These are phyloP conservation scores for Whitmania pigra DNA, from an alignment of 1,140 invertebrate genomes.

Conservation along the genomic window DNA sequence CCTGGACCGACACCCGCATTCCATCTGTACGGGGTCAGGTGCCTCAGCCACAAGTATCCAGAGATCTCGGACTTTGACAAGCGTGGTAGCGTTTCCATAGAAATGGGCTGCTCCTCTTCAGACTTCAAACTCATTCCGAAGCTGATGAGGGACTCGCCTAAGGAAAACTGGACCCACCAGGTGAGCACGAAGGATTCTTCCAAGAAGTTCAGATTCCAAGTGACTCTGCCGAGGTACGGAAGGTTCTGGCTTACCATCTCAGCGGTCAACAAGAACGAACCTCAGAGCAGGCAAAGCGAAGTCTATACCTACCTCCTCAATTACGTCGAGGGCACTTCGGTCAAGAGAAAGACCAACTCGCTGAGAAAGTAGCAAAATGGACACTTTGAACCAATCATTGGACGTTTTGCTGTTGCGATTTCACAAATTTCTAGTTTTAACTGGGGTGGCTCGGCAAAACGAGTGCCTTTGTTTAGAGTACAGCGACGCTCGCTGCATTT, in stretches of 20 bases:
- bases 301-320: slow-evolving; percentile 29
- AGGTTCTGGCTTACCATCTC: slow-evolving; percentile 39
- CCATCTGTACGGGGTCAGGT: neutral
- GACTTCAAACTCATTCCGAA: slow-evolving; percentile 31
- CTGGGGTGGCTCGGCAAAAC: no score
- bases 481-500: no score
- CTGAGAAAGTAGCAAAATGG: neutral
- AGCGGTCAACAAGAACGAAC: slow-evolving; percentile 29
- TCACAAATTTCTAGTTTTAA: no score
- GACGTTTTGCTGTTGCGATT: no score
- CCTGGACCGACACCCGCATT: neutral
- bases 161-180: slow-evolving; percentile 36
- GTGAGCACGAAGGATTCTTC: slow-evolving; percentile 30
- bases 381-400: no score
- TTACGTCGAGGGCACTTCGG: neutral
- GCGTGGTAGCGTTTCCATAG: neutral
- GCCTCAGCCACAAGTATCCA: neutral
- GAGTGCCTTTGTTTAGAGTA: no score
- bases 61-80: neutral
- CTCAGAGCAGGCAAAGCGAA: slow-evolving; percentile 33
- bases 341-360: neutral
- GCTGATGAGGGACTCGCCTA: slow-evolving; percentile 37
- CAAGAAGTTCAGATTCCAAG: slow-evolving; percentile 29
- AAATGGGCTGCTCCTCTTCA: slow-evolving; percentile 13
- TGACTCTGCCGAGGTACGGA: slow-evolving; percentile 33